A percentile compares a stretch with the other conserved stretches of the same genome.
phyloP scores from a whole-genome alignment of 2,888 invertebrate genomes.

The Eupithecia vulgata region DNA sequence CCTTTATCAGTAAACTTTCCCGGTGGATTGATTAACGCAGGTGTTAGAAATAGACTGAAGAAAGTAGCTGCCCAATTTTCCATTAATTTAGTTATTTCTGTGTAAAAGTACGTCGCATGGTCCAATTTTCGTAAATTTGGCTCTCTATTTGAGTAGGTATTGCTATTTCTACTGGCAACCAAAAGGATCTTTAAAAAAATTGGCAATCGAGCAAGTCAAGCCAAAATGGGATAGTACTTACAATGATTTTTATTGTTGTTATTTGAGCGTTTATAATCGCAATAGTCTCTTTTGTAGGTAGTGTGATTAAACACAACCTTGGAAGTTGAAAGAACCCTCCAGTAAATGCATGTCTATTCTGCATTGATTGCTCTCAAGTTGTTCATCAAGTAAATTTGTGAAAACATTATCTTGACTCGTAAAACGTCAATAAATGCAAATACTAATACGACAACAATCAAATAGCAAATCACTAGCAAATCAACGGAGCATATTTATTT shows the following conservation, averaged over 20 bases:
- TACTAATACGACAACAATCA: neutral
- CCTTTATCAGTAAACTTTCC: too few relatives aligned
- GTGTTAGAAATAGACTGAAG: too few relatives aligned
- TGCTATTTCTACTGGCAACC: neutral
- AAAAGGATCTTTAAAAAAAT: neutral
- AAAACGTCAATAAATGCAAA: neutral
- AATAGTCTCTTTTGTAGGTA: too few relatives aligned
- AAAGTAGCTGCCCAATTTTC: neutral
- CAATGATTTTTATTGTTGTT: too few relatives aligned
- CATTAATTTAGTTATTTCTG: neutral
- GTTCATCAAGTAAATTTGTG: neutral
- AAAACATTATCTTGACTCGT: neutral
- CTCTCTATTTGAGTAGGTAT: neutral
- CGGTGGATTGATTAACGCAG: too few relatives aligned
- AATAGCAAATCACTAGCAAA: neutral
- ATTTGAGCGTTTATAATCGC: too few relatives aligned
- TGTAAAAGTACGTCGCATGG: neutral
- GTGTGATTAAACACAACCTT: too few relatives aligned
- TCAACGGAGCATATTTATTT: neutral
- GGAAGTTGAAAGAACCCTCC: too few relatives aligned
- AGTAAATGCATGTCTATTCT: too few relatives aligned
- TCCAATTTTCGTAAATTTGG: neutral
- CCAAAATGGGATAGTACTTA: too few relatives aligned
- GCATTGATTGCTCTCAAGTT: too few relatives aligned
- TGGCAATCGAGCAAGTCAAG: neutral